Conservation (phyloP, 2,113 vertebrate genomes). For the Sinocyclocheilus anophthalmus region DNA sequence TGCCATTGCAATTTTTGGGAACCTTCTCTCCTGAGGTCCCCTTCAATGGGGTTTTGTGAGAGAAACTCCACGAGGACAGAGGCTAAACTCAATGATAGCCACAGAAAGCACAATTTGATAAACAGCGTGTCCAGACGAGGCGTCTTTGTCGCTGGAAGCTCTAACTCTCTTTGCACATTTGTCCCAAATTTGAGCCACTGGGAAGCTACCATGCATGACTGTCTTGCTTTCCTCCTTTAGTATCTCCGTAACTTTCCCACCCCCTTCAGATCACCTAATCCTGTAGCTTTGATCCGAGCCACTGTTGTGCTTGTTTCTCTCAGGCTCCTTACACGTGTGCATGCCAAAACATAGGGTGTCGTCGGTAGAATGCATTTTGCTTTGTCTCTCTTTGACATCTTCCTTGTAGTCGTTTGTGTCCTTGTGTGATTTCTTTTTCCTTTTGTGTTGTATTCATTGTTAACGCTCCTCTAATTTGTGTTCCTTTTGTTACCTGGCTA, state of each 20-base stretch:
- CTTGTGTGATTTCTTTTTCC: not conserved
- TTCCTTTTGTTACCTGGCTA: constrained; percentile 99
- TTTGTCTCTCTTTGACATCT: not conserved
- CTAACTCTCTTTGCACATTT: constrained; percentile 66
- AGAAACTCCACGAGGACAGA: constrained; percentile 22
- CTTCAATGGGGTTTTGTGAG: constrained; percentile 35
- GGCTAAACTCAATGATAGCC: not conserved
- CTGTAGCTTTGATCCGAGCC: not conserved
- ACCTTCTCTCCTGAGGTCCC: not conserved
- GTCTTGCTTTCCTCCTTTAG: constrained; percentile 12
- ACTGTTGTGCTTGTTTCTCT: not conserved
- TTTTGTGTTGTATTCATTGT: constrained; percentile 38
- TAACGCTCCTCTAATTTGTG: constrained; percentile 84
- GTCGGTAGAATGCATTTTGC: not conserved
- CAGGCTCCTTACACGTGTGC: not conserved
- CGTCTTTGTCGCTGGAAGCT: constrained; percentile 61
- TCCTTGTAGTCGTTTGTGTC: not conserved
- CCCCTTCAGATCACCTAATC: not conserved
- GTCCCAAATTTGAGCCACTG: constrained; percentile 46
- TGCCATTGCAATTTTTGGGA: not conserved
- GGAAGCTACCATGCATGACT: constrained; percentile 60
- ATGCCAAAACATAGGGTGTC: not conserved
- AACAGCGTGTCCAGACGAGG: constrained; percentile 42
- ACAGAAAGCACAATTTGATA: constrained; percentile 68
- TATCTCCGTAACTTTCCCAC: not conserved